Base-by-base conservation (phyloP, 2,888 invertebrate genomes). In the Opisthograptis luteolata region DNA sequence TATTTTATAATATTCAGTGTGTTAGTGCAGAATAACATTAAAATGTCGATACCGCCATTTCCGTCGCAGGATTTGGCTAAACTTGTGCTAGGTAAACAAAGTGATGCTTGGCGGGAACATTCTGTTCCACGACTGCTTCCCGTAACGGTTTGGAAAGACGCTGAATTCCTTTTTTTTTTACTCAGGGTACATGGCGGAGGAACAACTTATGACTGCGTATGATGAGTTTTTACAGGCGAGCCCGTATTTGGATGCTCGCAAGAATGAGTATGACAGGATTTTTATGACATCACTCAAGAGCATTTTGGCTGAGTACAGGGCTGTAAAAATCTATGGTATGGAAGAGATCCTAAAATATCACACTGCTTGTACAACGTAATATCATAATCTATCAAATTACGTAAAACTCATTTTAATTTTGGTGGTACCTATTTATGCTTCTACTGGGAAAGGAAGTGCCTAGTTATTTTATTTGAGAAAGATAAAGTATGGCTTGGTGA, bases 191-290 rank as follows among this genome's bases (percentile, higher is more conserved):
- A 74, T 91, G 30, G 86, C 86, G 17, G 91, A 91, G 57, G 89
- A 91, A 66, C 86, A 90, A 68, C 79, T 91, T 48, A 87, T 87
- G 88, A 86, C 86, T 19, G 88, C 86, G 0, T 91, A 91, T 66
- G 88, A 90, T 77, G 90, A 90, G 66, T 91, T 91, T 58, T 69
- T 91, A 1, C 84, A 86, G 68, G 83, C 84, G 3, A 89, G 90
- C 58, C 88, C 87, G 0, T 89, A 89, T 65, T 75, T 91, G 60
- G 90, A 89, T 58, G 89, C 84, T 7, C 68, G 79, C 24, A 73
- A 73, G 55, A 90, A 87, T 75, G 91, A 87, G 68, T 90, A 84
- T 79, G 89, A 88, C 70, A 83, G 89, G 60, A 81, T 88, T 62
- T 84, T 88, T 66, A 90, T 91, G 86, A 88, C 86, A 67, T 87